Base-by-base conservation (phyloP, 2,113 vertebrate genomes). In the Mus musculus region DNA sequence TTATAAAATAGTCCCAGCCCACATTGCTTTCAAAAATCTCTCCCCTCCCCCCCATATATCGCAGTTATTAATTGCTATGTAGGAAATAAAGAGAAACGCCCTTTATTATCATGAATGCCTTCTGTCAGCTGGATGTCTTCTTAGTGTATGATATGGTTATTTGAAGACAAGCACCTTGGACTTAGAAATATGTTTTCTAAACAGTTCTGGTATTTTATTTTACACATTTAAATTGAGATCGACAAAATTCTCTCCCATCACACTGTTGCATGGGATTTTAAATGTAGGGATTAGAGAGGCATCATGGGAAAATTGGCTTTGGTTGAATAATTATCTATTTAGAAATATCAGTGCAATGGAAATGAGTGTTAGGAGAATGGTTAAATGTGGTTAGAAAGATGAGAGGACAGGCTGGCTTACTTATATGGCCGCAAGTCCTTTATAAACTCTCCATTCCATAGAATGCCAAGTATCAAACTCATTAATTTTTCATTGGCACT, bases 181-280 rank as follows among this genome's bases (percentile, higher is more conserved):
- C 73, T 88, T 96, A 24, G 56, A 94, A 93, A 93, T 94, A 46
- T 12, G 10, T 52, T 6, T 56, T 81, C 75, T 33, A 52, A 93
- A 81, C 6, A 78, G 61, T 14, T 84, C n/a, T 81, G 14, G n/a
- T 49, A 92, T 84, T 73, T 89, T 30, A 76, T 88, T 87, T 91
- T 59, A 80, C 56, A 90, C 12, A 11, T 42, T 24, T 72, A 94
- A 56, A 87, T 20, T 67, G 59, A 76, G 33, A 77, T 24, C 24
- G 86, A 54, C 73, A 72, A 86, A n/a, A 7, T 52, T 78, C 73
- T 94, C 67, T 7, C 73, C 78, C 61, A 91, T 69, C 49, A 71
- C 14, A 77, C 39, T 71, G 49, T 2, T 28, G 49, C 28, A 82
- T 49, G 24, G 49, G 49, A 88, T 76, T 93, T 86, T 86, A 75